Percentiles rank a stretch among this genome's conserved stretches.
These are phyloP conservation scores for Oopsacas minuta DNA, from an alignment of 37 sponge, comb jelly and placozoan genomes.

Conservation along the genomic window DNA sequence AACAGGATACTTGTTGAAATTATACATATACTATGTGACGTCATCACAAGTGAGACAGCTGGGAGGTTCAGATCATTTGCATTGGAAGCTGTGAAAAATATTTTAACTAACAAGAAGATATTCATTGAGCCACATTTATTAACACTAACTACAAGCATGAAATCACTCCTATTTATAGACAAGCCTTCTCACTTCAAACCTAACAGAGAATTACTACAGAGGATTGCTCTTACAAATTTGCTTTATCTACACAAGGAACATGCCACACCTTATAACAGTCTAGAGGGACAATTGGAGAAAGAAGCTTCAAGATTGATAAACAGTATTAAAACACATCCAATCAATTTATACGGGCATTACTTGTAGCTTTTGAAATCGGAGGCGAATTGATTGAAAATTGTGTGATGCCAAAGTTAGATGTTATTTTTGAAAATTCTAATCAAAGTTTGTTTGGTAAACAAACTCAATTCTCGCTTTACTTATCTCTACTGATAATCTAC, in stretches of 20 bases:
- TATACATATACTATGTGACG: not conserved
- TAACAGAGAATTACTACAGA: not conserved
- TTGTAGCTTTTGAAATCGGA: not conserved
- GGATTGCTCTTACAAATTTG: not conserved
- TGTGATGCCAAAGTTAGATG: not conserved
- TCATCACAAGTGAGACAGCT: not conserved
- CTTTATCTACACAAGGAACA: not conserved
- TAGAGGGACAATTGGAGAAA: not conserved
- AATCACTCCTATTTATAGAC: not conserved
- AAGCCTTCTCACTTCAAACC: constrained; percentile 9
- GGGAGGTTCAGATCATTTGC: not conserved
- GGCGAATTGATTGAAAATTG: not conserved
- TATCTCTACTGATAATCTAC: not conserved
- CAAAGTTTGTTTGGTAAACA: not conserved
- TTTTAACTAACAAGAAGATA: not conserved
- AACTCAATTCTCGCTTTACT: not conserved
- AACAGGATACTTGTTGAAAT: not conserved
- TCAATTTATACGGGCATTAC: not conserved
- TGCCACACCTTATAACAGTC: not conserved
- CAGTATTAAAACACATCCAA: not conserved
- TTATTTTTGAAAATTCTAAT: not conserved
- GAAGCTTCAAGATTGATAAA: not conserved
- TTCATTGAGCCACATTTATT: not conserved
- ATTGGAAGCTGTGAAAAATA: not conserved
- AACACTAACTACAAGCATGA: not conserved